phyloP scores from a whole-genome alignment of 1,140 invertebrate species.

The Probaryconus sp. region DNA sequence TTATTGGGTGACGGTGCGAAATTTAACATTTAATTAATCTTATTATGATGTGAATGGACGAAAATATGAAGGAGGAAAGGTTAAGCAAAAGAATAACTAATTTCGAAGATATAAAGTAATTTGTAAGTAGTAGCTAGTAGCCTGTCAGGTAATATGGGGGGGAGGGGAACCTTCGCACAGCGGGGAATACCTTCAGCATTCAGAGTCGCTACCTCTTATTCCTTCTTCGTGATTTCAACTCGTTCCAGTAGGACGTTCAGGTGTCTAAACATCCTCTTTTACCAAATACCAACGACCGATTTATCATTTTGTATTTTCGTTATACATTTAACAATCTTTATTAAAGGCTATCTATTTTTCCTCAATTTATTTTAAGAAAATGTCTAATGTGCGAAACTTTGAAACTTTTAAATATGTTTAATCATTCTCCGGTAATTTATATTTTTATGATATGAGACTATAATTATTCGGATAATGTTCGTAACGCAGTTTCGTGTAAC shows the following conservation, averaged over 20 bases:
- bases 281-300: constrained; percentile 8
- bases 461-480: constrained; percentile 27
- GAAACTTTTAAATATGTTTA: constrained; percentile 10
- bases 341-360: too few species aligned
- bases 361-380: too few species aligned
- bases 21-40: constrained; percentile 11
- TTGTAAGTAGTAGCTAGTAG: constrained; percentile 72
- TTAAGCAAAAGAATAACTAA: constrained; percentile 41
- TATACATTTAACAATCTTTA: too few species aligned
- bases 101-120: constrained; percentile 66
- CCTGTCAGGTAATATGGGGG: constrained; percentile 73
- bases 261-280: constrained; percentile 20
- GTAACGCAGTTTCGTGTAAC: constrained; percentile 16
- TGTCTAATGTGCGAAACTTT: too few species aligned
- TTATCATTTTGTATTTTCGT: too few species aligned
- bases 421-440: constrained; percentile 23
- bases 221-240: constrained; percentile 23
- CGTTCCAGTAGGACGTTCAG: constrained; percentile 5
- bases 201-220: constrained; percentile 58
- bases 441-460: constrained; percentile 17
- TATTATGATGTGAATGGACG: constrained; percentile 10
- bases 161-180: constrained; percentile 66
- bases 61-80: constrained; percentile 24
- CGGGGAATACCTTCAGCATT: constrained; percentile 65
- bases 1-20: not conserved